Evolutionary conservation across 2,888 invertebrate genomes (phyloP), one percentile per base, ranked within the genome.

Genomic region (Drosophila kambysellisi): DNA sequence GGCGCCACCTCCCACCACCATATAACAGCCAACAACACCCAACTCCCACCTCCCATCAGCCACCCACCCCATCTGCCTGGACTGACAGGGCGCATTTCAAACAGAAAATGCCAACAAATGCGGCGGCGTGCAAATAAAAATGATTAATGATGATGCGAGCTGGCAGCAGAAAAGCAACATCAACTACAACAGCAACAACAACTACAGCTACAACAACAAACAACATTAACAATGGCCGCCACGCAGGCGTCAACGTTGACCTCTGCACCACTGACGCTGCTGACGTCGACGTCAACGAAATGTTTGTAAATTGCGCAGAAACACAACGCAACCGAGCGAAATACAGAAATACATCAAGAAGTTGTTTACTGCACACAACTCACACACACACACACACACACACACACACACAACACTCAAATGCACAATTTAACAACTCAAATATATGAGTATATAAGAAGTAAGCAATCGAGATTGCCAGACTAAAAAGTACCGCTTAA

Each of bases 51-150:
- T 35, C 20, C 39, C 56, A 20, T 41, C 52, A 52, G 3, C 57
- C 48, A 33, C 57, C 11, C 74, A 57, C 30, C 48, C 41, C 67
- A 71, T 32, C 67, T 20, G 46, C 43, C 59, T 32, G 70, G 52
- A 46, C 60, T 61, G 71, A 82, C 75, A 73, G 83, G 83, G 81
- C 79, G 78, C 80, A 81, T 86, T 86, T 84, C 79, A 81, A 84
- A 81, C 74, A 79, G 79, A 87, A 81, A 87, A 87, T 84, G 89
- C 88, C 89, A 82, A 76, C 86, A 87, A 90, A 88, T 87, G 88
- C 87, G 91, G 85, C 84, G 82, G 88, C 87, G 83, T 82, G 90
- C 91, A 89, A 91, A 91, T 91, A 91, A 91, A 91, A 90, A 91
- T 91, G 91, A 91, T 91, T 91, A 90, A 91, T 91, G 90, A 84